Conservation (phyloP, 2,888 invertebrate species). For the Drosophila villosipedis region DNA sequence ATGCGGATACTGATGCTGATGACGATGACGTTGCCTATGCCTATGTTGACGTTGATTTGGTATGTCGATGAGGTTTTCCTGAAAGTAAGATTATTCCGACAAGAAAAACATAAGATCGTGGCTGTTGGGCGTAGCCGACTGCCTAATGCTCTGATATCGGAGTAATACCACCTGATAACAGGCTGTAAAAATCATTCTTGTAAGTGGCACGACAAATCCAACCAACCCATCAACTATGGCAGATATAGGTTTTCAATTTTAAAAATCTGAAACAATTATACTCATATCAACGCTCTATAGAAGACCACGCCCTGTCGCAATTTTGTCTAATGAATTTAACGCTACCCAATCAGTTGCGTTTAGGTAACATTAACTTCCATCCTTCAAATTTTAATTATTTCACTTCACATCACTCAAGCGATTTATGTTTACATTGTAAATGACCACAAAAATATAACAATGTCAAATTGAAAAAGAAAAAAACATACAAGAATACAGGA, state of each 20-base stretch:
- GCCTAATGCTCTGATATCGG: neutral
- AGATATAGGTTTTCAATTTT: neutral
- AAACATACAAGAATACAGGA: neutral
- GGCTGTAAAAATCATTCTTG: neutral
- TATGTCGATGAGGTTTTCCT: neutral
- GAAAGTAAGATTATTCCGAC: neutral
- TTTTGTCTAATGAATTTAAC: neutral
- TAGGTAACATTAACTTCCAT: neutral
- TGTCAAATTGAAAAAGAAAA: neutral
- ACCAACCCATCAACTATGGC: neutral
- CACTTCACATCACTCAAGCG: neutral
- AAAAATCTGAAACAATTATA: neutral
- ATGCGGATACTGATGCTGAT: neutral
- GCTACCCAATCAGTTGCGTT: neutral
- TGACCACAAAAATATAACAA: neutral
- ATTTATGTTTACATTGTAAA: neutral
- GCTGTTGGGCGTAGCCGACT: neutral
- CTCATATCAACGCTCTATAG: neutral
- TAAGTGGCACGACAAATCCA: rapidly evolving
- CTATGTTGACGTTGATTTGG: neutral
- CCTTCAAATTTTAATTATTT: neutral
- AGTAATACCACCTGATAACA: neutral
- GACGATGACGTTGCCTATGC: neutral
- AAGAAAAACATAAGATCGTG: neutral
- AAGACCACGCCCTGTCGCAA: neutral